Base-by-base conservation (phyloP, 2,797 vertebrate genomes). In the Chelidonichthys spinosus region DNA sequence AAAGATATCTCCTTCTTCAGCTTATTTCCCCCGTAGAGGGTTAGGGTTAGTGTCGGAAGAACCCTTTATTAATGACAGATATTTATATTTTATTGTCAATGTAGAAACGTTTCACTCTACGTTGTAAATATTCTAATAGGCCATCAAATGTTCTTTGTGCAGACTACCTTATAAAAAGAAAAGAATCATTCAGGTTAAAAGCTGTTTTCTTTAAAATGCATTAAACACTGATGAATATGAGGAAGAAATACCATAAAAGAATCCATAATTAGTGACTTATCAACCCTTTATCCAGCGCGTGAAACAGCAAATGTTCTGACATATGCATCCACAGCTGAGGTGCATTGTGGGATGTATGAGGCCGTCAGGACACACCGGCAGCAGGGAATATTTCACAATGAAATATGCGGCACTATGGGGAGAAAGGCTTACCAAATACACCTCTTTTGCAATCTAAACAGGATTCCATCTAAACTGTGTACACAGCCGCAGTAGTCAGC, bases 381-480 rank as follows among this genome's bases (percentile, higher is more conserved):
- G 78, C 74, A 76, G 84, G 86, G 87, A 88, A 90, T 89, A 84
- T 92, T 93, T 93, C 79, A 85, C 72, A 87, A 91, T 92, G 72
- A 86, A 92, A 93, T 90, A 92, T 80, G 89, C 90, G 90, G 71
- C 78, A 72, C 72, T 69, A 66, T 35, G 74, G 35, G 55, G 67
- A 37, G 40, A 36, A 44, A 73, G 82, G 68, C 90, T 91, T 91
- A 89, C 91, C 92, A 93, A 94, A 93, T 85, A 82, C 90, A 93
- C 92, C 92, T 93, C 92, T 94, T 93, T 86, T 87, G 91, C 90
- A 92, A 87, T 92, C 88, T 93, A 95, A 95, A 95, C 92, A 94
- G 84, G 88, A 87, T 88, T 91, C 89, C 72, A 74, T 93, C 87
- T 93, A 93, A 94, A 94, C 74, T 92, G 90, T 92, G 92, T 92